These are phyloP conservation scores for Chymomyza fuscimana DNA, from an alignment of 2,888 invertebrate genomes.

Conservation along the genomic window DNA sequence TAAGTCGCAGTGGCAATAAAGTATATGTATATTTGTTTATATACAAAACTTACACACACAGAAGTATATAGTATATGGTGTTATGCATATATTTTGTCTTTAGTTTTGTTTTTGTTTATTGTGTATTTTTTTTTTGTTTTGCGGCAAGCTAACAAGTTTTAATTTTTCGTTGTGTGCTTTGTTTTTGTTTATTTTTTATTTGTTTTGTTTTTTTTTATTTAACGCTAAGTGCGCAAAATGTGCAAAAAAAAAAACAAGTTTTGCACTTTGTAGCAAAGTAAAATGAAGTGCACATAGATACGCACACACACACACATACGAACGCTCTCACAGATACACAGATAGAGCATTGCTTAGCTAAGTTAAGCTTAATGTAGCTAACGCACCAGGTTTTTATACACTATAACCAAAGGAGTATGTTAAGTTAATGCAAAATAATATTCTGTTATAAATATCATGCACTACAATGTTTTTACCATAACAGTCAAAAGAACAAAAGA, in stretches of 20 bases:
- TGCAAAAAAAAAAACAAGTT: conserved; percentile 67
- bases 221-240: conserved; percentile 71
- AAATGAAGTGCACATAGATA: conserved; percentile 25
- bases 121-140: conserved; percentile 20
- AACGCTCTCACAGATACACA: no score
- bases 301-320: not conserved
- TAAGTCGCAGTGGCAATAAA: conserved; percentile 4
- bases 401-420: no score
- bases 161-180: conserved; percentile 3
- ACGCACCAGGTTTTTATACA: not conserved
- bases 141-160: conserved; percentile 46
- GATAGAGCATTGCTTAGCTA: conserved; percentile 28
- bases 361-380: conserved; percentile 52
- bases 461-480: no score
- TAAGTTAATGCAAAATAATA: no score
- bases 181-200: conserved; percentile 46
- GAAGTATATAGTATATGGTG: not conserved
- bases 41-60: not conserved
- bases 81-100: not conserved
- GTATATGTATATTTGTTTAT: not conserved
- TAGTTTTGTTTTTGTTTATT: not conserved
- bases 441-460: no score
- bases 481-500: no score
- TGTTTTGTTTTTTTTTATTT: conserved; percentile 41
- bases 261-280: conserved; percentile 62